phyloP scores from a whole-genome alignment of 2,888 invertebrate genomes.

The Drosophila trichaetosa region DNA sequence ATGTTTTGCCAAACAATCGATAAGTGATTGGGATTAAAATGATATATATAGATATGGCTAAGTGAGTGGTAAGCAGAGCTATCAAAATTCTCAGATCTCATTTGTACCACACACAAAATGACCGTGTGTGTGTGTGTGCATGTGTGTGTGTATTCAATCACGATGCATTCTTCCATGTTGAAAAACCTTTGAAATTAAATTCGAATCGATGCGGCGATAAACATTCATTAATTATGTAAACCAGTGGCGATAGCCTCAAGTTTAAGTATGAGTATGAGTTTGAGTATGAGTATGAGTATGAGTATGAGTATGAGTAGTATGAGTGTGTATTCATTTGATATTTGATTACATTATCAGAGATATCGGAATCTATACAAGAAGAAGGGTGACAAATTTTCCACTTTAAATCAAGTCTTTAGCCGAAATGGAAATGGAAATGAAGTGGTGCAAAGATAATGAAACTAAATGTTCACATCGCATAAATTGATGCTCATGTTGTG shows the following conservation, averaged over 20 bases:
- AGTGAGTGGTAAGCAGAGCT: constrained; percentile 20
- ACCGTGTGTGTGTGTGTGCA: neutral
- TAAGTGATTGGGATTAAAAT: constrained; percentile 21
- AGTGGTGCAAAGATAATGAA: constrained; percentile 42
- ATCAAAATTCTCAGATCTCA: constrained; percentile 17
- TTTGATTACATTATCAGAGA: constrained; percentile 25
- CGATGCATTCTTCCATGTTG: constrained; percentile 34
- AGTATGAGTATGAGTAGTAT: neutral
- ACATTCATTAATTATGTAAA: constrained; percentile 80
- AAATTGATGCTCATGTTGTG: neutral
- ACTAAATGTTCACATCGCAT: constrained; percentile 7
- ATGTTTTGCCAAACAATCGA: neutral
- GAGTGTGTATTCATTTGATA: constrained; percentile 3
- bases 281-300: neutral
- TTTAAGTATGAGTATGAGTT: constrained; percentile 1
- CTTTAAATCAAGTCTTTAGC: constrained; percentile 42
- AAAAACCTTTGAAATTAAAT: constrained; percentile 55
- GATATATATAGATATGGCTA: constrained; percentile 16
- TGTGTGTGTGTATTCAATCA: constrained; percentile 6
- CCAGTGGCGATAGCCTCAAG: constrained; percentile 40
- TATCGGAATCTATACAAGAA: constrained; percentile 1
- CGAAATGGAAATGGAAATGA: constrained; percentile 17
- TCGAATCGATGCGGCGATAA: constrained; percentile 63
- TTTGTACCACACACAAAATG: constrained; percentile 22
- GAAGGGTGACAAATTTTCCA: constrained; percentile 59